Conservation (phyloP, 2,797 vertebrate genomes). For the Artibeus jamaicensis region DNA sequence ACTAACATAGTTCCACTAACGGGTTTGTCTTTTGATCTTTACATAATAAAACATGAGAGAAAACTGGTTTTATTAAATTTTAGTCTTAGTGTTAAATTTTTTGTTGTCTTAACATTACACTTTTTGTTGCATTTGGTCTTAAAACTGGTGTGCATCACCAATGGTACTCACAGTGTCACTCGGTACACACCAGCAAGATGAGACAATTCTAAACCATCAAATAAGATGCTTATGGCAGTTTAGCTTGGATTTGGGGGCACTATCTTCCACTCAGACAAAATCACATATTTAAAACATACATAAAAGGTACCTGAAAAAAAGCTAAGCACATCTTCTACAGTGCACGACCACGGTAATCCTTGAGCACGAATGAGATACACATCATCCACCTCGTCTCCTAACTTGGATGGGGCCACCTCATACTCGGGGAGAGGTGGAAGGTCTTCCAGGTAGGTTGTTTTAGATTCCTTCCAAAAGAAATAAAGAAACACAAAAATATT, state of each 20-base stretch:
- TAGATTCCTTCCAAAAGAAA: conserved; percentile 79
- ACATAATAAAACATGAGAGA: neutral
- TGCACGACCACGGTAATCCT: conserved; percentile 92
- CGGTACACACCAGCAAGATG: neutral
- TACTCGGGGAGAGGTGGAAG: conserved; percentile 87
- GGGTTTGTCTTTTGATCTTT: neutral
- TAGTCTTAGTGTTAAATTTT: neutral
- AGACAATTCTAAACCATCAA: neutral
- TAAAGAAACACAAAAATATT: conserved; percentile 9
- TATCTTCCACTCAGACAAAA: neutral
- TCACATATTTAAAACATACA: neutral
- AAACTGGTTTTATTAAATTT: neutral
- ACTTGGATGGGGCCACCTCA: conserved; percentile 31
- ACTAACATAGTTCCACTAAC: neutral
- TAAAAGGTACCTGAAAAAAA: conserved; percentile 91
- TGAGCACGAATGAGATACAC: conserved; percentile 90
- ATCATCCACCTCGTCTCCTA: conserved; percentile 76
- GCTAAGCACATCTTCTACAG: conserved; percentile 88
- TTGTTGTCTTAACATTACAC: neutral
- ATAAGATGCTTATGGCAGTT: neutral
- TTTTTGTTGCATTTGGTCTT: neutral
- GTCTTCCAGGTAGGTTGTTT: conserved; percentile 75
- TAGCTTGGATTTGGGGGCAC: neutral
- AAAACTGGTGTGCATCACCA: neutral
- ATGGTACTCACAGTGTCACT: neutral